These are phyloP conservation scores for Xenus cinereus DNA, from an alignment of 2,113 vertebrate genomes.

Conservation along the genomic window DNA sequence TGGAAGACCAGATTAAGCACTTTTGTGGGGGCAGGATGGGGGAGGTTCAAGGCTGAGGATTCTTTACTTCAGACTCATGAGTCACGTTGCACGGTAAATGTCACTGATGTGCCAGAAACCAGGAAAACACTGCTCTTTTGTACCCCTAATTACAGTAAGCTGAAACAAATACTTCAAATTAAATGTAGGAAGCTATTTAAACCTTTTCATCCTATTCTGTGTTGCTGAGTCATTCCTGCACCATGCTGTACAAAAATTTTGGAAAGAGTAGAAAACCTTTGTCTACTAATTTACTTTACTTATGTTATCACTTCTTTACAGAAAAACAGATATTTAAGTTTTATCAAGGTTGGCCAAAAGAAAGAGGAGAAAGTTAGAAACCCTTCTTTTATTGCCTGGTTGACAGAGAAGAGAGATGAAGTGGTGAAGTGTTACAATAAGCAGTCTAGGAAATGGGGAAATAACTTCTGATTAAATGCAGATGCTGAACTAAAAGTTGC, in stretches of 20 bases:
- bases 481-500: constrained; percentile 65
- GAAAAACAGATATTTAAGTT: constrained; percentile 43
- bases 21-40: neutral
- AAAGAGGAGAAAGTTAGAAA: constrained; percentile 3
- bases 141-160: neutral
- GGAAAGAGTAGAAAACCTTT: neutral
- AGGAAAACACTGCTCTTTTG: neutral
- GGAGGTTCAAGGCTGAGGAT: neutral
- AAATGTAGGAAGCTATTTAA: neutral
- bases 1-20: neutral
- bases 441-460: constrained; percentile 66
- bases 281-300: neutral
- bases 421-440: constrained; percentile 56
- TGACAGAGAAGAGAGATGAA: constrained; percentile 41
- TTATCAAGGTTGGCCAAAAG: neutral
- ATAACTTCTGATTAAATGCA: constrained; percentile 70
- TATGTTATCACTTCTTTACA: constrained; percentile 7
- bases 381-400: constrained; percentile 21
- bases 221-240: neutral
- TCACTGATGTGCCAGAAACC: neutral
- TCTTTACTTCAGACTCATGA: neutral
- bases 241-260: neutral
- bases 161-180: neutral
- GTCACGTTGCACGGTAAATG: neutral
- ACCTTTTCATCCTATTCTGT: neutral